A percentile compares a stretch with the other conserved stretches of the same genome.
Evolutionary conservation across 2,888 invertebrate genomes (phyloP).

Genomic region (Ischnura elegans): DNA sequence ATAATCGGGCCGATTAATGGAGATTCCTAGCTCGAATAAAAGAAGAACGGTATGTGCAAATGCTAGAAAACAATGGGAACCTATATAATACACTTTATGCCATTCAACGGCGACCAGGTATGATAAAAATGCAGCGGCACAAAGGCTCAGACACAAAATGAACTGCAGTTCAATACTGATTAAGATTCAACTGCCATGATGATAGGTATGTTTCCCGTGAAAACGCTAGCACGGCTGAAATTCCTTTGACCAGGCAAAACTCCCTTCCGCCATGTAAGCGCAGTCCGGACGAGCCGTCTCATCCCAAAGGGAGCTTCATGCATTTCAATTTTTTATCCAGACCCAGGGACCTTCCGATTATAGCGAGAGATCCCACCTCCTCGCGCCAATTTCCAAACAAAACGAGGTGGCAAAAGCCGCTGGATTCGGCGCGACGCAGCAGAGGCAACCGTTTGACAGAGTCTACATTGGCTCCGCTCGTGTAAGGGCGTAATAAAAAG

Average conservation of each 20-base stretch:
- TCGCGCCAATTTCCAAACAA: background rate
- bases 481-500: conserved; percentile 34
- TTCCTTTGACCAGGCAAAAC: background rate
- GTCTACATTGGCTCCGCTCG: background rate
- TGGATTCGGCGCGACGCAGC: too few species aligned
- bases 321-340: background rate
- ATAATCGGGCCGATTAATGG: too few species aligned
- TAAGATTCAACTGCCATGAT: background rate
- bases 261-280: background rate
- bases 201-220: background rate
- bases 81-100: too few species aligned
- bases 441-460: background rate
- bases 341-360: background rate
- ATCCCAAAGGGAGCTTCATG: background rate
- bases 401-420: background rate
- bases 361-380: background rate
- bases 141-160: background rate
- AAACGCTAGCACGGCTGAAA: background rate
- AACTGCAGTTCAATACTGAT: background rate
- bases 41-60: too few species aligned
- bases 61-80: too few species aligned
- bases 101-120: too few species aligned
- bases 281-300: background rate
- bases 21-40: too few species aligned
- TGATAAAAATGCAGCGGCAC: background rate